Conservation (phyloP, 2,888 invertebrate genomes). For the Heliconius charithonia region DNA sequence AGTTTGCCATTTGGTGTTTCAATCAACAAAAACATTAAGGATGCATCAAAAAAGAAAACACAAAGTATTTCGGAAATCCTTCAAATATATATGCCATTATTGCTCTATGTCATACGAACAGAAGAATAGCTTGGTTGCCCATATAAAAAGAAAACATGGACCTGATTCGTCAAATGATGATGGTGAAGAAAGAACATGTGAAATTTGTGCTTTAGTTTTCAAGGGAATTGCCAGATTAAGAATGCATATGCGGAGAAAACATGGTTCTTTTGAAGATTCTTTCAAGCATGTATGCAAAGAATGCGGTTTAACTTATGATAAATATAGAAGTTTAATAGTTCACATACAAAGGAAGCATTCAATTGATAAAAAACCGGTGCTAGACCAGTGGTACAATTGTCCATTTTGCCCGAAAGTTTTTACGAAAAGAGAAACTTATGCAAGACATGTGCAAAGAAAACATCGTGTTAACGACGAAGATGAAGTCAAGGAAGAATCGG, state of each 20-base stretch:
- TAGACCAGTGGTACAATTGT: conserved; percentile 68
- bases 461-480: conserved; percentile 65
- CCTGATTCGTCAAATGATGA: conserved; percentile 64
- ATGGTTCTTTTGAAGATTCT: conserved; percentile 68
- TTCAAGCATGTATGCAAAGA: conserved; percentile 69
- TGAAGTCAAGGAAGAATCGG: conserved; percentile 44
- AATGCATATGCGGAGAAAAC: conserved; percentile 77
- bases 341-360: conserved; percentile 73
- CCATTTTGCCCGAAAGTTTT: conserved; percentile 74
- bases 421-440: conserved; percentile 71
- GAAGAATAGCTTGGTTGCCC: conserved; percentile 73
- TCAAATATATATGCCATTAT: conserved; percentile 69
- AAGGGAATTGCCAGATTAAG: conserved; percentile 70
- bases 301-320: conserved; percentile 75
- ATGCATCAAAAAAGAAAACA: conserved; percentile 75
- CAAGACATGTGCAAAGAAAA: conserved; percentile 74
- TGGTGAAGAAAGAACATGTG: conserved; percentile 67
- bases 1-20: conserved; percentile 75
- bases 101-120: conserved; percentile 75
- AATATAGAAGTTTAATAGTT: conserved; percentile 70
- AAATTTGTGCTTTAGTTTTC: conserved; percentile 74
- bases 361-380: conserved; percentile 54
- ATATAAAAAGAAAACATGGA: conserved; percentile 73
- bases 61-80: conserved; percentile 63
- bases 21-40: conserved; percentile 64